These are phyloP conservation scores for Leptinotarsa defecta DNA, from an alignment of 1,140 invertebrate species.

Conservation along the genomic window DNA sequence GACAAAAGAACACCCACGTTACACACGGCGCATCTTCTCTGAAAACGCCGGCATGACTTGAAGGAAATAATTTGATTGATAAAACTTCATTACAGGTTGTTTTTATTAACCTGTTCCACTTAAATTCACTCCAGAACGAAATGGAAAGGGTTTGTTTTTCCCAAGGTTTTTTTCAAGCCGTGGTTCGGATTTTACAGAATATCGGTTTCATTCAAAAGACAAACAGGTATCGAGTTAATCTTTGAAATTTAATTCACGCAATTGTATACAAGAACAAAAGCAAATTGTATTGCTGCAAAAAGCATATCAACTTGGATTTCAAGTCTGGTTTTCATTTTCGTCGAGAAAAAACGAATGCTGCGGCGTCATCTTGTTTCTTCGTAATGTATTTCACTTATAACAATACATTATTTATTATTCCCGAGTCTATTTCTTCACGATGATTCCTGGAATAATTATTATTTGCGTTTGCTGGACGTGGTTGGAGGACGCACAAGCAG, in stretches of 20 bases:
- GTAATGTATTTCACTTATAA: neutral
- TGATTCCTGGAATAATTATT: neutral
- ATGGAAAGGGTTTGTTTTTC: slow-evolving; percentile 41
- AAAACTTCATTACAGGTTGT: slow-evolving; percentile 42
- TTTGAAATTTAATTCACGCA: slow-evolving; percentile 43
- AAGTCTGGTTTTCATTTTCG: slow-evolving; percentile 19
- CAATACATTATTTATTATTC: neutral
- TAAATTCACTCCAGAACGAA: slow-evolving; percentile 32
- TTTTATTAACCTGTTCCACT: slow-evolving; percentile 38
- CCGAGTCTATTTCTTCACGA: neutral
- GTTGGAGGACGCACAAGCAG: too few species aligned
- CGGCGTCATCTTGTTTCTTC: slow-evolving; percentile 4
- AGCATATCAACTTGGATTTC: slow-evolving; percentile 22
- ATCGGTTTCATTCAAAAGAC: slow-evolving; percentile 42
- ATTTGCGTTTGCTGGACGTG: slow-evolving; percentile 2
- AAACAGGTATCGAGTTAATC: slow-evolving; percentile 39
- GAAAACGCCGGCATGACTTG: slow-evolving; percentile 39
- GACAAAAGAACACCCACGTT: slow-evolving; percentile 42
- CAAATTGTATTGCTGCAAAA: slow-evolving; percentile 24
- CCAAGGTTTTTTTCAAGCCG: slow-evolving; percentile 23
- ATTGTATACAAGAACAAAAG: slow-evolving; percentile 43
- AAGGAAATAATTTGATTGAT: slow-evolving; percentile 46
- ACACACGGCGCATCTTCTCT: slow-evolving; percentile 24
- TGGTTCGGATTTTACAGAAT: slow-evolving; percentile 1
- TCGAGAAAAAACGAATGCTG: slow-evolving; percentile 14